Conservation (phyloP, 1,140 invertebrate genomes). For the Bicyclus anynana region DNA sequence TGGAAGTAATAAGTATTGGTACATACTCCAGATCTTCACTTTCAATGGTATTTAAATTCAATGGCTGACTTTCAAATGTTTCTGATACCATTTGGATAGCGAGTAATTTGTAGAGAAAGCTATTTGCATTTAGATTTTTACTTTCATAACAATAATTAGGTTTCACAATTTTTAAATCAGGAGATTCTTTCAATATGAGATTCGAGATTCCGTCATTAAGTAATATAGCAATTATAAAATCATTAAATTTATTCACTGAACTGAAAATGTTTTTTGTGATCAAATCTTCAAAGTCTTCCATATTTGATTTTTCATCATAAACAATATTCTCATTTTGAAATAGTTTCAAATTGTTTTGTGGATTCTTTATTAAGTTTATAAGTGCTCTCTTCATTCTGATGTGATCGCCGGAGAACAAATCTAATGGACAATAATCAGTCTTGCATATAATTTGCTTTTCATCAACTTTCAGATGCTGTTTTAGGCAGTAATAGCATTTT, state of each 20-base stretch:
- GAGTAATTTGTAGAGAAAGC: constrained; percentile 56
- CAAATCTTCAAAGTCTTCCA: constrained; percentile 35
- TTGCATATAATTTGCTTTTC: constrained; percentile 66
- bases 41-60: background rate
- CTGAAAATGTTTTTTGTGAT: constrained; percentile 36
- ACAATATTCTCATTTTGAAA: constrained; percentile 80
- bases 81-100: constrained; percentile 55
- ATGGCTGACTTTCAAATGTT: constrained; percentile 19
- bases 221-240: constrained; percentile 53
- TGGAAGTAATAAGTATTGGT: constrained; percentile 29
- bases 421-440: constrained; percentile 85
- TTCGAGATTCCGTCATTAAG: constrained; percentile 28
- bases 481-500: constrained; percentile 84
- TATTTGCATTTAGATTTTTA: constrained; percentile 28
- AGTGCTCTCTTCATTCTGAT: constrained; percentile 81
- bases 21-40: constrained; percentile 39
- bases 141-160: constrained; percentile 35
- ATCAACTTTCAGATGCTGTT: constrained; percentile 82
- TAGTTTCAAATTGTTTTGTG: constrained; percentile 86
- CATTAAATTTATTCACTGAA: constrained; percentile 42
- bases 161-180: constrained; percentile 15
- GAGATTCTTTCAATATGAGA: constrained; percentile 23
- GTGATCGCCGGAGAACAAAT: constrained; percentile 82
- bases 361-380: constrained; percentile 78
- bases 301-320: constrained; percentile 73